Conservation (phyloP, 2,113 vertebrate genomes). For the Anoura caudifer region DNA sequence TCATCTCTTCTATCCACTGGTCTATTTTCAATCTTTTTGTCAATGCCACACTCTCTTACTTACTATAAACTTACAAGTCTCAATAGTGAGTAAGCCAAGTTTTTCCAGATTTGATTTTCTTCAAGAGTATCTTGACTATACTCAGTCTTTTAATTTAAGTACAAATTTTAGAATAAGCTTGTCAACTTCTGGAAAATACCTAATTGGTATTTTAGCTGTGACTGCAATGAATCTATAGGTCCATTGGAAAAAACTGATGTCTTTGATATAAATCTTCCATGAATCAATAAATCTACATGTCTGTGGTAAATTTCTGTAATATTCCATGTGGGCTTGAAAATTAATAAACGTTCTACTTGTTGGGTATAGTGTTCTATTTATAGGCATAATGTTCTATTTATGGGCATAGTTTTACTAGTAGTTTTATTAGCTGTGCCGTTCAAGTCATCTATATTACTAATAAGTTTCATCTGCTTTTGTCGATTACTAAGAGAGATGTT, state of each 20-base stretch:
- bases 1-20: not conserved
- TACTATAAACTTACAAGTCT: not conserved
- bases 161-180: not conserved
- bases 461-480: not conserved
- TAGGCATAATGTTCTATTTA: not conserved
- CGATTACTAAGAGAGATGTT: not conserved
- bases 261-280: not conserved
- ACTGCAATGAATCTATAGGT: not conserved
- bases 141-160: not conserved
- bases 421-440: not conserved
- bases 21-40: not conserved
- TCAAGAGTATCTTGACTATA: not conserved
- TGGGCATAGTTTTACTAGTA: not conserved
- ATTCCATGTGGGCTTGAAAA: not conserved
- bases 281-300: not conserved
- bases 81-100: not conserved
- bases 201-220: not conserved
- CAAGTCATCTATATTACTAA: not conserved
- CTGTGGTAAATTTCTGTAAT: not conserved
- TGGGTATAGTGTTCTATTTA: not conserved
- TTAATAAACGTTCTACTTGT: not conserved
- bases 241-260: not conserved
- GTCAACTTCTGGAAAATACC: not conserved
- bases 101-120: not conserved
- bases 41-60: not conserved